A percentile compares a stretch with the other conserved stretches of the same genome.
Evolutionary conservation across 2,113 vertebrate species (phyloP).

Genomic region (Poeciliopsis turrubarensis): DNA sequence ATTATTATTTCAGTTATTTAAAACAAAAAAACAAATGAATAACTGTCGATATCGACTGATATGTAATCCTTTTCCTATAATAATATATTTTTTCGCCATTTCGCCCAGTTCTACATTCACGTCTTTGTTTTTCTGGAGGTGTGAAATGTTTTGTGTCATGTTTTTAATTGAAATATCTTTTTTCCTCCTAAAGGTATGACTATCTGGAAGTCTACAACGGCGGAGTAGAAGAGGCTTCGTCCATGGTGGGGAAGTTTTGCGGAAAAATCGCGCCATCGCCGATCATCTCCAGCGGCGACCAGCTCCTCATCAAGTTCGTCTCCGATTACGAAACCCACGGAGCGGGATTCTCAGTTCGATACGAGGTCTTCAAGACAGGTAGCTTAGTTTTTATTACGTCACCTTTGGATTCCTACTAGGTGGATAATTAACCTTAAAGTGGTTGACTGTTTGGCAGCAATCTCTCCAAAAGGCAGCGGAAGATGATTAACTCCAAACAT

Average conservation of each 20-base stretch:
- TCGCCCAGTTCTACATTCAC: background rate
- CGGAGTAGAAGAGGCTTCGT: slow-evolving; percentile 79
- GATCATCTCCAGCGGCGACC: slow-evolving; percentile 88
- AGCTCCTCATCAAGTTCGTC: slow-evolving; percentile 97
- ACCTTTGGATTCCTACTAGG: background rate
- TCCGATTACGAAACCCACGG: slow-evolving; percentile 98
- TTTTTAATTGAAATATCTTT: background rate
- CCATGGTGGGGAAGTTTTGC: slow-evolving; percentile 91
- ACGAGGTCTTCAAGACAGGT: slow-evolving; percentile 98
- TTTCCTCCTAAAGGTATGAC: slow-evolving; percentile 86
- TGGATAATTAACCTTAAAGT: background rate
- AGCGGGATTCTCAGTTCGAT: slow-evolving; percentile 97
- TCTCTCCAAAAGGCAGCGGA: background rate
- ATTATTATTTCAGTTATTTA: too few relatives aligned
- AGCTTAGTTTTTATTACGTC: background rate
- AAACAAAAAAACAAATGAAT: too few relatives aligned
- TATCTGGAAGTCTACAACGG: slow-evolving; percentile 97
- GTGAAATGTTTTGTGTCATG: background rate
- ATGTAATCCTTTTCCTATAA: too few relatives aligned
- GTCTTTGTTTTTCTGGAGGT: background rate
- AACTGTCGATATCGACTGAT: too few relatives aligned
- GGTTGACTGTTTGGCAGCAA: background rate
- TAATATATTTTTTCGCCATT: too few relatives aligned
- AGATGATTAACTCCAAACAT: too few relatives aligned
- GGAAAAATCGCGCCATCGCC: slow-evolving; percentile 96